Percentiles rank a stretch among this genome's conserved stretches.
Evolutionary conservation across 2,888 invertebrate species (phyloP).

Genomic region (Hypercompe scribonia): DNA sequence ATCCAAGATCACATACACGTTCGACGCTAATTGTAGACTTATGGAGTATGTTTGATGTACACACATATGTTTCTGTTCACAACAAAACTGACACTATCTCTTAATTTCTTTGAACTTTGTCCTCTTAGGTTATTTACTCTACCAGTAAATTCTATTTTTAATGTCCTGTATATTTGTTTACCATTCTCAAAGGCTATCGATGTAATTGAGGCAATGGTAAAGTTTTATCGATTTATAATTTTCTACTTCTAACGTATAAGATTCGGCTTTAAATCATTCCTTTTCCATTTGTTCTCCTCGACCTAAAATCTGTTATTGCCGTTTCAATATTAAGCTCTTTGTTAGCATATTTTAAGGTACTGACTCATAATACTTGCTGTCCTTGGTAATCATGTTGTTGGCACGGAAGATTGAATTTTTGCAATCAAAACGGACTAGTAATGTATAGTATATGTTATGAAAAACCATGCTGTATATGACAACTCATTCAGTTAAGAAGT

Average conservation of each 20-base stretch:
- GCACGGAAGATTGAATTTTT: neutral
- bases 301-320: neutral
- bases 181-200: neutral
- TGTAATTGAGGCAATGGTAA: neutral
- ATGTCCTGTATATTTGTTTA: neutral
- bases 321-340: neutral
- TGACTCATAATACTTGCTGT: neutral
- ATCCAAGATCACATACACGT: constrained; percentile 45
- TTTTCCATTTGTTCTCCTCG: neutral
- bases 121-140: constrained; percentile 5
- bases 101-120: constrained; percentile 23
- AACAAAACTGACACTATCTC: constrained; percentile 46
- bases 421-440: neutral
- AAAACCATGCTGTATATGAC: neutral
- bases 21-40: constrained; percentile 46
- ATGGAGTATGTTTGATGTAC: constrained; percentile 23
- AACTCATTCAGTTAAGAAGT: neutral
- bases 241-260: neutral
- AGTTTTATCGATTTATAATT: neutral
- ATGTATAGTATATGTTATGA: neutral
- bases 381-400: neutral
- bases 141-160: neutral
- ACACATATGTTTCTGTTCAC: constrained; percentile 37
- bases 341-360: neutral
- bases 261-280: neutral